Percentiles rank a stretch among this genome's conserved stretches.
These are phyloP conservation scores for Ardeotis arabs DNA, from an alignment of 2,113 vertebrate species.

Conservation along the genomic window DNA sequence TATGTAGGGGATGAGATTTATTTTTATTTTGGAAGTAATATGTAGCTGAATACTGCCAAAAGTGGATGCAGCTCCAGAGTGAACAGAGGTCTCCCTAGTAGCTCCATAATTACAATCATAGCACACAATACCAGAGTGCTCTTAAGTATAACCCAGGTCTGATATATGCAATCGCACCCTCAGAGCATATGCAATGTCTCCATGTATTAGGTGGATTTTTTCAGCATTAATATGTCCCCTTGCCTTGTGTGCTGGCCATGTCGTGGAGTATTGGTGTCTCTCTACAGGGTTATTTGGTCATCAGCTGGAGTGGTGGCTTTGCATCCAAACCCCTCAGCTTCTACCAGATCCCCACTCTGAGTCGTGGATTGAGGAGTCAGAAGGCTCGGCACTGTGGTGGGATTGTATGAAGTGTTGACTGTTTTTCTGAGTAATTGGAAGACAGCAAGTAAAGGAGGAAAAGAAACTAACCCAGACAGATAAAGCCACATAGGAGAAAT, in stretches of 20 bases:
- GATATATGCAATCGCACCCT: not conserved
- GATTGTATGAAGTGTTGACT: not conserved
- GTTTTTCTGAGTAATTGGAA: not conserved
- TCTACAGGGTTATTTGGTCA: not conserved
- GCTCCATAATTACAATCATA: not conserved
- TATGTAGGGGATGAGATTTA: not conserved
- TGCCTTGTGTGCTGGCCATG: not conserved
- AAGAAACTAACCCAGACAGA: not conserved
- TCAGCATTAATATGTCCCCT: not conserved
- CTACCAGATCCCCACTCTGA: not conserved
- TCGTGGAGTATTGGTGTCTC: fast-evolving
- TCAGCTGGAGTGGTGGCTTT: not conserved
- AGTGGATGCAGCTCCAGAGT: not conserved
- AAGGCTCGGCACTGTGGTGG: not conserved
- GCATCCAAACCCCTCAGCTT: not conserved
- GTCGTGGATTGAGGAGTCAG: not conserved
- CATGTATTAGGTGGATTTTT: not conserved
- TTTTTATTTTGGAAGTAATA: not conserved
- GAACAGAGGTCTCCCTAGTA: not conserved
- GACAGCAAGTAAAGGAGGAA: not conserved
- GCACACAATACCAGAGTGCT: not conserved
- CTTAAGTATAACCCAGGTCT: not conserved
- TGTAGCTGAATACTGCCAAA: not conserved
- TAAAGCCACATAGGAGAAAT: not conserved
- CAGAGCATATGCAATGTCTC: not conserved